Evolutionary conservation across 2,888 invertebrate genomes (phyloP), one percentile per base, ranked within the genome.

Genomic region (Drosophila putrida): DNA sequence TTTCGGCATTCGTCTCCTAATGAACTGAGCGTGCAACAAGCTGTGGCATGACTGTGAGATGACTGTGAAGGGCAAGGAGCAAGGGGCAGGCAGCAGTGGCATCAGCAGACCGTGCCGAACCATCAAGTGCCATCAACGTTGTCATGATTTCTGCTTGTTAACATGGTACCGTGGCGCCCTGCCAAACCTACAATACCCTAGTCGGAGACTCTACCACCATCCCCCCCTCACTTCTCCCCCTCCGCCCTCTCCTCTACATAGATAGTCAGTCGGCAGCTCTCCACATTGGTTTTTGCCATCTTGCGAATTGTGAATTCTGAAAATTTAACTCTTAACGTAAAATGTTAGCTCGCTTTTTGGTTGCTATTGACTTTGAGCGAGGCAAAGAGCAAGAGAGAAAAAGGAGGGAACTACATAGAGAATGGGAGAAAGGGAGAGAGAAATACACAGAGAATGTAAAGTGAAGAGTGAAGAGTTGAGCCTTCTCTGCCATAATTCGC

Each of bases 101-200:
- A 54, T 13, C 54, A 60, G 36, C 53, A 54, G 59, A 54, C 54
- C 44, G 6, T 63, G 51, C 64, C 31, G 75, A 60, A 66, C 71
- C 83, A 78, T 88, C 80, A 83, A 88, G 83, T 88, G 83, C 65
- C 78, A 80, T 83, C 88, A 74, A 72, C 88, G 88, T 89, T 89
- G 89, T 89, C 89, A 89, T 85, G 85, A 85, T 85, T 85, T 89
- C 88, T 71, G 85, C 85, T 84, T 89, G 85, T 89, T 87, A 87
- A 79, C 88, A 89, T 89, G 82, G 74, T 76, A 75, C 87, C 78
- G 69, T 75, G 66, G 75, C 51, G 35, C 49, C 64, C 63, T 15
- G 35, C 59, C 59, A 13, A 25, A 36, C n/a, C 54, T 53, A 41
- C 31, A 59, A 36, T 33, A 49, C 38, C 11, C 41, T 25, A 39